Evolutionary conservation across 2,888 invertebrate species (phyloP).

Genomic region (Bellardia bayeri): DNA sequence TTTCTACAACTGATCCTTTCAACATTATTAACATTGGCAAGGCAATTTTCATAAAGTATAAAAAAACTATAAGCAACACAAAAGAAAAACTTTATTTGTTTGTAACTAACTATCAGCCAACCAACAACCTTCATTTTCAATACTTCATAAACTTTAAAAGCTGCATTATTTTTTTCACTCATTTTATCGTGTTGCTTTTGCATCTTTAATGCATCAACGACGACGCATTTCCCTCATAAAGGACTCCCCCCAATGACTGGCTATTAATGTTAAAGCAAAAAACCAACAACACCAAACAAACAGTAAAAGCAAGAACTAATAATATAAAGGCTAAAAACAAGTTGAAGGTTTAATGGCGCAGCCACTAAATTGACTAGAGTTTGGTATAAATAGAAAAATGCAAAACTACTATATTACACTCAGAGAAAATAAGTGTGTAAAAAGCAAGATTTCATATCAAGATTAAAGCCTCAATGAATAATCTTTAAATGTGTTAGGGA

Average conservation of each 20-base stretch:
- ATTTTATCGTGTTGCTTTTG: background rate
- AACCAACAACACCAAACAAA: background rate
- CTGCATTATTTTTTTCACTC: slow-evolving; percentile 25
- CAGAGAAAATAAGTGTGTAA: background rate
- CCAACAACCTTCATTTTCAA: slow-evolving; percentile 47
- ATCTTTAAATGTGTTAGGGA: too few species aligned
- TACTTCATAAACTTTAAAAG: slow-evolving; percentile 33
- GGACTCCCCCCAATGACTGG: slow-evolving; percentile 34
- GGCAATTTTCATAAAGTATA: slow-evolving; percentile 46
- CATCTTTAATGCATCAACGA: slow-evolving; percentile 37
- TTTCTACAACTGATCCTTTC: slow-evolving; percentile 9
- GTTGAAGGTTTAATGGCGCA: slow-evolving; percentile 35
- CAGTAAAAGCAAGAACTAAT: background rate
- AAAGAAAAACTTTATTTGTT: slow-evolving; percentile 22
- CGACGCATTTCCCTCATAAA: background rate
- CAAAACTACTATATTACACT: background rate
- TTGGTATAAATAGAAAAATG: too few species aligned
- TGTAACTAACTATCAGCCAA: background rate
- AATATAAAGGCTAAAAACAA: slow-evolving; percentile 1
- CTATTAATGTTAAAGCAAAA: slow-evolving; percentile 37
- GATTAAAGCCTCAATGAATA: too few species aligned
- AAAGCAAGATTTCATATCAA: too few species aligned
- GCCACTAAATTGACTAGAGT: slow-evolving; percentile 11
- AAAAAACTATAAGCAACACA: background rate
- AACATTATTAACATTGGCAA: slow-evolving; percentile 34